Evolutionary conservation across 2,888 invertebrate genomes (phyloP).

Genomic region (Amorpha juglandis): DNA sequence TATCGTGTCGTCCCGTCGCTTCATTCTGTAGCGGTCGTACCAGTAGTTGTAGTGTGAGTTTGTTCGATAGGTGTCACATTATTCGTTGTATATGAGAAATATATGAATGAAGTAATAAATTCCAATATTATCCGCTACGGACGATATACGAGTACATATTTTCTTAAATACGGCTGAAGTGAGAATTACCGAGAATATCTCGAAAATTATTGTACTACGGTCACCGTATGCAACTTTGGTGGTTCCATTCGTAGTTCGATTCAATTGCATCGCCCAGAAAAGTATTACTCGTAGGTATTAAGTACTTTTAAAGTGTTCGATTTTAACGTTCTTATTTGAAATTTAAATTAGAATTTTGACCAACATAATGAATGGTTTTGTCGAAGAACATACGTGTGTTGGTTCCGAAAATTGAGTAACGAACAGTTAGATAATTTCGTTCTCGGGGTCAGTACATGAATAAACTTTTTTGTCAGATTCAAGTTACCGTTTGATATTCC

Average conservation of each 20-base stretch:
- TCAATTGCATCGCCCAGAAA: constrained; percentile 39
- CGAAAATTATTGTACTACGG: too few species aligned
- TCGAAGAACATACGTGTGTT: constrained; percentile 55
- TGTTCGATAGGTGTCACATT: too few species aligned
- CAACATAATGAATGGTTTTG: constrained; percentile 52
- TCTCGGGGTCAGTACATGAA: constrained; percentile 59
- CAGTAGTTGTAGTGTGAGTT: too few species aligned
- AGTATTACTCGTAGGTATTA: constrained; percentile 39
- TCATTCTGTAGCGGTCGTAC: constrained; percentile 24
- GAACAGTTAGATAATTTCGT: constrained; percentile 72
- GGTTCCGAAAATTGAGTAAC: constrained; percentile 60
- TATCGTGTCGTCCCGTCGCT: constrained; percentile 23
- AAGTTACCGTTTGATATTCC: constrained; percentile 62
- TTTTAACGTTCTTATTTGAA: constrained; percentile 48
- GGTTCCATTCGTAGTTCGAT: constrained; percentile 36
- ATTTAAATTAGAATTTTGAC: constrained; percentile 53
- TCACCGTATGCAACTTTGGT: constrained; percentile 28
- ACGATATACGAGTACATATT: too few species aligned
- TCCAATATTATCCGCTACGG: too few species aligned
- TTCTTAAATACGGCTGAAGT: too few species aligned
- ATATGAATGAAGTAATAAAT: too few species aligned
- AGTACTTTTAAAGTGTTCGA: constrained; percentile 54
- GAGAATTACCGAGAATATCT: too few species aligned
- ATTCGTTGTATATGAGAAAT: too few species aligned
- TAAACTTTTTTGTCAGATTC: constrained; percentile 60